A percentile compares a stretch with the other conserved stretches of the same genome.
Evolutionary conservation across 2,113 vertebrate species (phyloP).

Genomic region (Marmota flaviventris): DNA sequence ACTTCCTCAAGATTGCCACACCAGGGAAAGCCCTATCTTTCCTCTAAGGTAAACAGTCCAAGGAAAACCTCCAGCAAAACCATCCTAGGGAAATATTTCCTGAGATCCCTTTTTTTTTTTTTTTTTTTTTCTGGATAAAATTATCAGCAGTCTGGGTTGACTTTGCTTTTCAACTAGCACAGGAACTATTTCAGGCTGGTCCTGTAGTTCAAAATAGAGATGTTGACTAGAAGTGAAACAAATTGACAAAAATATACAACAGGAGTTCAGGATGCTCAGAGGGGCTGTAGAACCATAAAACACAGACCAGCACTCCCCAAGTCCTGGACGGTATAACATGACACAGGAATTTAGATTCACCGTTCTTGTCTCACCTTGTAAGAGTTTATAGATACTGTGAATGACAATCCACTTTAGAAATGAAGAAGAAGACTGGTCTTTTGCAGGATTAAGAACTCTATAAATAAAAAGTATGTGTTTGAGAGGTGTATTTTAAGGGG

Average conservation of each 20-base stretch:
- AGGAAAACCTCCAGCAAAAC: conserved; percentile 78
- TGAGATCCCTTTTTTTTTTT: background rate
- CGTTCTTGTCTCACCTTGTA: background rate
- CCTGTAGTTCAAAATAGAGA: background rate
- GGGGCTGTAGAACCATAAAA: background rate
- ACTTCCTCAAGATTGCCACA: conserved; percentile 74
- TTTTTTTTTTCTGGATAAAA: background rate
- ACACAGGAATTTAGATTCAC: background rate
- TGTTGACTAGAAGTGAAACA: background rate
- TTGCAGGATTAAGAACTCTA: background rate
- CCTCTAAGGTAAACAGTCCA: conserved; percentile 74
- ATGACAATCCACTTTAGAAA: background rate
- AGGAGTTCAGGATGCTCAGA: background rate
- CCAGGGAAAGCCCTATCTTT: conserved; percentile 76
- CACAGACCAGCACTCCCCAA: background rate
- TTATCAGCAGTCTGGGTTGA: background rate
- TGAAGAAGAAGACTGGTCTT: background rate
- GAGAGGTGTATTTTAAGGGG: background rate
- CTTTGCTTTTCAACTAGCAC: background rate
- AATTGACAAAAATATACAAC: background rate
- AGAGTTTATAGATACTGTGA: background rate
- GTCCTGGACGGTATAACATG: background rate
- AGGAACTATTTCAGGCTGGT: background rate
- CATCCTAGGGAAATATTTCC: background rate
- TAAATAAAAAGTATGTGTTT: background rate